Evolutionary conservation across 2,113 vertebrate genomes (phyloP).

Genomic region (Rousettus leschenaultii): DNA sequence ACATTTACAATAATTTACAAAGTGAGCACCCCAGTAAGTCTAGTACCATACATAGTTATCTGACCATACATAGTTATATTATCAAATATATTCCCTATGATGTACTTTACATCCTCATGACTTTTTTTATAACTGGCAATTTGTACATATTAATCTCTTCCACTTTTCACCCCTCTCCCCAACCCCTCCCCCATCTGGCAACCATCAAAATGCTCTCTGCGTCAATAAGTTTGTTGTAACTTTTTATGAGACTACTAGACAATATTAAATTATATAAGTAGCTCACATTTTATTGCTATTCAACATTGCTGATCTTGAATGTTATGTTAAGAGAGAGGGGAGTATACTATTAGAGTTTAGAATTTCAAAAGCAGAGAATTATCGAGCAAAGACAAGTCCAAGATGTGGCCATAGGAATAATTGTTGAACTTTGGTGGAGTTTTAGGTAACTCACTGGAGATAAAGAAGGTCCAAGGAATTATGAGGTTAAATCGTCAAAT

Average conservation of each 20-base stretch:
- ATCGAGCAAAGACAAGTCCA: background rate
- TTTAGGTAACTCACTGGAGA: background rate
- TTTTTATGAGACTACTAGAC: background rate
- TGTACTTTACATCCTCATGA: background rate
- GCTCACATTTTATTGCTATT: background rate
- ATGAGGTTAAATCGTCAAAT: background rate
- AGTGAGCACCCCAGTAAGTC: background rate
- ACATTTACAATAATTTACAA: background rate
- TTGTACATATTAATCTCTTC: background rate
- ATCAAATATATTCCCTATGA: background rate
- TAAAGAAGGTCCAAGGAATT: background rate
- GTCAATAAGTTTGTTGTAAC: background rate
- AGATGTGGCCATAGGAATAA: background rate
- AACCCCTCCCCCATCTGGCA: background rate
- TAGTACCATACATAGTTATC: background rate
- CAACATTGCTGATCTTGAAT: background rate
- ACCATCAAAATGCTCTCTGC: background rate
- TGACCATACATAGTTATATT: too few relatives aligned
- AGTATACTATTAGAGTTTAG: background rate
- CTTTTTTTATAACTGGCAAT: background rate
- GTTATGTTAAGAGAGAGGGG: background rate
- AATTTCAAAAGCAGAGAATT: constrained; percentile 15
- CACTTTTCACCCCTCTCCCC: background rate
- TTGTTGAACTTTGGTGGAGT: background rate
- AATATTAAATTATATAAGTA: background rate